Conservation (phyloP, 1,140 invertebrate genomes). For the Brachionus rotundiformis region DNA sequence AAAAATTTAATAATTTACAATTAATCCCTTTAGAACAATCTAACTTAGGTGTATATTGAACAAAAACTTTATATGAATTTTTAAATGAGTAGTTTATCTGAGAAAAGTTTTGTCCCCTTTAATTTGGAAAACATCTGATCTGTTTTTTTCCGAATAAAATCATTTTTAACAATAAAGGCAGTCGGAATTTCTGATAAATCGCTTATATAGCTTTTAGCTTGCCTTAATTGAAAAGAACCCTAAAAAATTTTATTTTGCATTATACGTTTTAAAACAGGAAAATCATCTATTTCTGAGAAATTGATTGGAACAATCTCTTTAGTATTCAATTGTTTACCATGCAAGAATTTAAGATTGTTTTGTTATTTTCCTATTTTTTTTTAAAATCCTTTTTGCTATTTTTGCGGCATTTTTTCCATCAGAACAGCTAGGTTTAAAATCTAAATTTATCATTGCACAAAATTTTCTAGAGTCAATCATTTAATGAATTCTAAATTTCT, state of each 20-base stretch:
- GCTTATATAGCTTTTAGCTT: conserved; percentile 17
- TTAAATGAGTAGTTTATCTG: not conserved
- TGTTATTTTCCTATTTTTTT: not conserved
- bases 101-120: not conserved
- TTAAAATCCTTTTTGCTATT: not conserved
- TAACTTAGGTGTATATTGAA: not conserved
- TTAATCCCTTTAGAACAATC: conserved; percentile 3
- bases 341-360: not conserved
- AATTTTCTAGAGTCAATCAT: not conserved
- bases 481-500: conserved; percentile 8
- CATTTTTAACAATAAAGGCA: not conserved
- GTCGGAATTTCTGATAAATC: not conserved
- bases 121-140: not conserved
- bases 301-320: not conserved
- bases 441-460: conserved; percentile 4
- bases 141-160: not conserved
- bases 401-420: not conserved
- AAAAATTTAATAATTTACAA: not conserved
- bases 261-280: conserved; percentile 7
- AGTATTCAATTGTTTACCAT: conserved; percentile 13
- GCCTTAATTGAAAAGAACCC: conserved; percentile 1
- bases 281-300: conserved; percentile 1
- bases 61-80: conserved; percentile 12
- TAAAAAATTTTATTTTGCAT: conserved; percentile 13
- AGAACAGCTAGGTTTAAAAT: not conserved